Percentiles rank a stretch among this genome's conserved stretches.
These are phyloP conservation scores for Scaptomyza montana DNA, from an alignment of 1,140 invertebrate species.

Conservation along the genomic window DNA sequence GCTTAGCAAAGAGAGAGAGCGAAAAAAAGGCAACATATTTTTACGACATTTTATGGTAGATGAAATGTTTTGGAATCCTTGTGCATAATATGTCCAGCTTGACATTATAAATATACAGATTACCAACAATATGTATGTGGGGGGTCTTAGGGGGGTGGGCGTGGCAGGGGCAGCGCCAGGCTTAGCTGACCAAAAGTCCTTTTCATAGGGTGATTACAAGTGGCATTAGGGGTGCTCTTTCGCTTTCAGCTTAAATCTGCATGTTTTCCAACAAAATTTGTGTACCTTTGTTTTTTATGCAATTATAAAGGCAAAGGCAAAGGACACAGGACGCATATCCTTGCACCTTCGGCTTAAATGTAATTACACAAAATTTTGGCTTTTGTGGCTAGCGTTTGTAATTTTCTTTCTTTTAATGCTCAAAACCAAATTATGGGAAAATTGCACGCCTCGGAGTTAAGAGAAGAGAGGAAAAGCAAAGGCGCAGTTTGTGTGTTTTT, in stretches of 20 bases:
- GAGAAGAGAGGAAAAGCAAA: constrained; percentile 8
- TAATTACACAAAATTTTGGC: constrained; percentile 71
- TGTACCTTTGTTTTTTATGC: constrained; percentile 14
- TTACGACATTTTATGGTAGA: constrained; percentile 78
- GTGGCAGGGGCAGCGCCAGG: constrained; percentile 17
- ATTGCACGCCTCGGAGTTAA: constrained; percentile 44
- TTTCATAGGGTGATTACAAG: constrained; percentile 44
- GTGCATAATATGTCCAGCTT: constrained; percentile 28
- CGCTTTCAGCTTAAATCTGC: constrained; percentile 42
- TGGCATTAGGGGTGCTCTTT: constrained; percentile 47
- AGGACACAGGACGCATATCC: constrained; percentile 21
- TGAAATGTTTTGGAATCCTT: constrained; percentile 65
- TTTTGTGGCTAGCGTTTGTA: constrained; percentile 61
- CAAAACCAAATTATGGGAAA: constrained; percentile 26
- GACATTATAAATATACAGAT: constrained; percentile 81
- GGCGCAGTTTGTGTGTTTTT: constrained; percentile 22
- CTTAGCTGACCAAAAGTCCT: not conserved
- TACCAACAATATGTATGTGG: constrained; percentile 31
- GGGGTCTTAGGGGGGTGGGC: constrained; percentile 40
- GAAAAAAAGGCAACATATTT: constrained; percentile 74
- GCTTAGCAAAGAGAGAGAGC: not conserved
- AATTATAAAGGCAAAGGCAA: constrained; percentile 49
- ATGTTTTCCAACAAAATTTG: constrained; percentile 29
- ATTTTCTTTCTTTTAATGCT: constrained; percentile 31
- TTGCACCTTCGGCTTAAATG: constrained; percentile 59